These are phyloP conservation scores for Conus betulinus DNA, from an alignment of 1,140 invertebrate genomes.

Conservation along the genomic window DNA sequence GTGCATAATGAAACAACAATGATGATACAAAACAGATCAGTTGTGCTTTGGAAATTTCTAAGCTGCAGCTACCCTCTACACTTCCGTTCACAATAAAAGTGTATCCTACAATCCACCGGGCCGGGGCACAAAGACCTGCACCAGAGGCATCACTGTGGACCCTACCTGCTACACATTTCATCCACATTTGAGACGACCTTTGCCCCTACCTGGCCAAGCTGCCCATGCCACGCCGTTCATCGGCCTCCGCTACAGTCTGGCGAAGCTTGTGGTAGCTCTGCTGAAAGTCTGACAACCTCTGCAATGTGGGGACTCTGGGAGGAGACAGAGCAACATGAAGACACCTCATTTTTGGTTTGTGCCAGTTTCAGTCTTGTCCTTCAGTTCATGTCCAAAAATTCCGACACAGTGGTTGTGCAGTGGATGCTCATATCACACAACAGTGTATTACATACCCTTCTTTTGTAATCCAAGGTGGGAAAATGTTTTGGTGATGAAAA, in stretches of 20 bases:
- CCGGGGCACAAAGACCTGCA: neutral
- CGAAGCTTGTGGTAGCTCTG: slow-evolving; percentile 43
- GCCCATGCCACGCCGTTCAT: slow-evolving; percentile 38
- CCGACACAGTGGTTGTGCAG: too few relatives aligned
- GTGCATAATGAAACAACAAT: too few relatives aligned
- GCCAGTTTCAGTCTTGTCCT: too few relatives aligned
- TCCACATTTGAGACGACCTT: too few relatives aligned
- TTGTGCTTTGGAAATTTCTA: too few relatives aligned
- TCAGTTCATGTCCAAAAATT: too few relatives aligned
- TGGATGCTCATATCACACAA: too few relatives aligned
- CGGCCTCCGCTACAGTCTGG: slow-evolving; percentile 43
- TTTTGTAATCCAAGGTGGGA: too few relatives aligned
- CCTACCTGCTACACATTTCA: neutral
- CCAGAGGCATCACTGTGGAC: neutral
- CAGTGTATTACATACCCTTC: neutral
- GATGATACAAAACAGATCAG: too few relatives aligned
- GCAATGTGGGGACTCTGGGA: slow-evolving; percentile 50
- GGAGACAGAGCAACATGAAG: neutral
- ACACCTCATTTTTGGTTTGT: too few relatives aligned
- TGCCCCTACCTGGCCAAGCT: slow-evolving; percentile 42
- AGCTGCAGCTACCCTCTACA: neutral
- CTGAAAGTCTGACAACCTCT: slow-evolving; percentile 42
- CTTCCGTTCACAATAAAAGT: neutral
- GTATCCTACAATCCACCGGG: neutral
- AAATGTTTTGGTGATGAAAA: too few relatives aligned